A percentile compares a stretch with the other conserved stretches of the same genome.
These are phyloP conservation scores for Perccottus glenii DNA, from an alignment of 2,113 vertebrate genomes.

Conservation along the genomic window DNA sequence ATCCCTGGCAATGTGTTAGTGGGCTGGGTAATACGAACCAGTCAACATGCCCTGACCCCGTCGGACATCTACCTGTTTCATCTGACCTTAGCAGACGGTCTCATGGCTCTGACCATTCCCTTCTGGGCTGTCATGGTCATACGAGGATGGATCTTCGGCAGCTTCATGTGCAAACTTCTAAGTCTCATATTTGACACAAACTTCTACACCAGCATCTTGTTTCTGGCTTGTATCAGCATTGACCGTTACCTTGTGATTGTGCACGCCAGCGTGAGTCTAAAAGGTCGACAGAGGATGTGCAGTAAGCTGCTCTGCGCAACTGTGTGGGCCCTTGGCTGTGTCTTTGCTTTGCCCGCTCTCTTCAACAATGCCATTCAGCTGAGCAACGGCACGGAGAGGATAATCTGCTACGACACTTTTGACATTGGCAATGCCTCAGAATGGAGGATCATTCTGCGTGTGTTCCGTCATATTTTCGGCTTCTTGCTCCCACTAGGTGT, in stretches of 20 bases:
- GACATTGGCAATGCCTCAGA: conserved; percentile 15
- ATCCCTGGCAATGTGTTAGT: conserved; percentile 75
- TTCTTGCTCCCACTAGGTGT: conserved; percentile 71
- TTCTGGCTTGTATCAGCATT: conserved; percentile 77
- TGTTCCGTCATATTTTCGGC: conserved; percentile 70
- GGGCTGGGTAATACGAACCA: conserved; percentile 64
- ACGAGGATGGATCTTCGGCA: conserved; percentile 73
- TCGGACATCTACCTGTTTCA: conserved; percentile 77
- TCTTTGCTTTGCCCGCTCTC: conserved; percentile 65
- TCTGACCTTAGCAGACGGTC: conserved; percentile 70
- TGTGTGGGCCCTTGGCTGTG: conserved; percentile 63
- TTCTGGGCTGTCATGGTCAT: conserved; percentile 41
- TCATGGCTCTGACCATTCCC: conserved; percentile 72
- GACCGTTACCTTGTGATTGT: conserved; percentile 77
- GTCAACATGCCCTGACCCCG: conserved; percentile 45
- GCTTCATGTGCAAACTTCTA: conserved; percentile 67
- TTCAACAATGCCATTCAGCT: background rate
- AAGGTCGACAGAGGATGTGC: conserved; percentile 14
- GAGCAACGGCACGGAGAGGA: fast-evolving
- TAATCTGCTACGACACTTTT: conserved; percentile 39
- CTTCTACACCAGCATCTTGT: conserved; percentile 81
- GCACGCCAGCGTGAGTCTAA: conserved; percentile 22
- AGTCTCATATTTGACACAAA: conserved; percentile 64
- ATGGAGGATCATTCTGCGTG: conserved; percentile 43
- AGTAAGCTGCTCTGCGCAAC: conserved; percentile 48